Evolutionary conservation across 2,113 vertebrate species (phyloP).

Genomic region (Phylloscopus trochilus): DNA sequence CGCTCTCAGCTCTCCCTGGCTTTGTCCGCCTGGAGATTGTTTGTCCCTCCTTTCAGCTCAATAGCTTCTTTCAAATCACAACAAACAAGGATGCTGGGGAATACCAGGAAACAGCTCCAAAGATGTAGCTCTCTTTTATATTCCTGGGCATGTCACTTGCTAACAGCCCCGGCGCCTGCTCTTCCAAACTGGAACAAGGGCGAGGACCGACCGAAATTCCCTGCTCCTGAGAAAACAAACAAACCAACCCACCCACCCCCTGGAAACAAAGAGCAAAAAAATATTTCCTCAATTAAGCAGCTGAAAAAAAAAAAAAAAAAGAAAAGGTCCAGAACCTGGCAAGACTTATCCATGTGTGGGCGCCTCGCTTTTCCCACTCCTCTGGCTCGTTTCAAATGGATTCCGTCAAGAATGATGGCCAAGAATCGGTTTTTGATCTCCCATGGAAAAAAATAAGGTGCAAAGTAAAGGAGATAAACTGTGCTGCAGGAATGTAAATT

Average conservation of each 20-base stretch:
- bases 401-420: neutral
- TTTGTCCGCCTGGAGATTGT: constrained; percentile 54
- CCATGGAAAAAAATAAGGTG: neutral
- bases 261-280: neutral
- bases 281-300: constrained; percentile 23
- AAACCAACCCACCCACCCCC: neutral
- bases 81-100: constrained; percentile 59
- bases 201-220: neutral
- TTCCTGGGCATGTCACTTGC: constrained; percentile 37
- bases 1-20: constrained; percentile 25
- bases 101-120: constrained; percentile 56
- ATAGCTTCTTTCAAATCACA: constrained; percentile 56
- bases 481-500: neutral
- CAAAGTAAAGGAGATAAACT: constrained; percentile 1
- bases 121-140: constrained; percentile 50
- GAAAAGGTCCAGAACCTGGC: constrained; percentile 8
- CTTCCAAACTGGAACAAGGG: constrained; percentile 19
- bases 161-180: constrained; percentile 34
- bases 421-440: constrained; percentile 19
- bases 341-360: neutral
- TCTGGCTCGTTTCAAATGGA: neutral
- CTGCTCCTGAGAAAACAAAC: neutral
- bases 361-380: neutral
- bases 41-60: constrained; percentile 68
- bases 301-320: neutral